These are phyloP conservation scores for Mercenaria mercenaria DNA, from an alignment of 1,140 invertebrate species.

Conservation along the genomic window DNA sequence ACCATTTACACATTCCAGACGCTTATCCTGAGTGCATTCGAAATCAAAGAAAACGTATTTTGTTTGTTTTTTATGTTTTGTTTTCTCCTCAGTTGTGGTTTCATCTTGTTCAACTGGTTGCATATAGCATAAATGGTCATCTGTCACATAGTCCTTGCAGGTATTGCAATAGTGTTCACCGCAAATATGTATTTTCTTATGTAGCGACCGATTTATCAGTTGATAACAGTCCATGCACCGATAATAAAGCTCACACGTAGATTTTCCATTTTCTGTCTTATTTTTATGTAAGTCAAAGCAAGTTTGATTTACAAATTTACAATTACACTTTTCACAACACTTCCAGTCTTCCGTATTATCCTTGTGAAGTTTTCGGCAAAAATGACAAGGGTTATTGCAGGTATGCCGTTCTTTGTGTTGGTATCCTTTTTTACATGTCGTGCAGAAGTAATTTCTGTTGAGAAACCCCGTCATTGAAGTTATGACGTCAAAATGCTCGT, in stretches of 20 bases:
- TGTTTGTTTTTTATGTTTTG: neutral
- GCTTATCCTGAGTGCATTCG: conserved; percentile 15
- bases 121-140: conserved; percentile 17
- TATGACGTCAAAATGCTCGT: conserved; percentile 31
- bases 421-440: conserved; percentile 23
- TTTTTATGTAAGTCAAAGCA: conserved; percentile 25
- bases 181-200: neutral
- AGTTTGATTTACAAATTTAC: conserved; percentile 43
- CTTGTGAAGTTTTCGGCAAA: conserved; percentile 28
- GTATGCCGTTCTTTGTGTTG: conserved; percentile 20
- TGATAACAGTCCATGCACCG: neutral
- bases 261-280: conserved; percentile 38
- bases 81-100: neutral
- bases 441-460: conserved; percentile 27
- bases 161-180: conserved; percentile 7
- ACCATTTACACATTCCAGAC: neutral
- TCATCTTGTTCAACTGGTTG: neutral
- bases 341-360: conserved; percentile 12
- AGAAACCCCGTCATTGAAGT: conserved; percentile 15
- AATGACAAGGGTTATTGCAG: conserved; percentile 38
- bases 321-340: conserved; percentile 31
- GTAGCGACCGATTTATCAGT: conserved; percentile 5
- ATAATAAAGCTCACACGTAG: conserved; percentile 19
- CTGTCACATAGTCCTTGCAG: conserved; percentile 18
- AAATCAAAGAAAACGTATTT: conserved; percentile 22